Percentiles rank a stretch among this genome's conserved stretches.
Conservation (phyloP, 2,888 invertebrate genomes). For the Rhagonycha lutea region DNA sequence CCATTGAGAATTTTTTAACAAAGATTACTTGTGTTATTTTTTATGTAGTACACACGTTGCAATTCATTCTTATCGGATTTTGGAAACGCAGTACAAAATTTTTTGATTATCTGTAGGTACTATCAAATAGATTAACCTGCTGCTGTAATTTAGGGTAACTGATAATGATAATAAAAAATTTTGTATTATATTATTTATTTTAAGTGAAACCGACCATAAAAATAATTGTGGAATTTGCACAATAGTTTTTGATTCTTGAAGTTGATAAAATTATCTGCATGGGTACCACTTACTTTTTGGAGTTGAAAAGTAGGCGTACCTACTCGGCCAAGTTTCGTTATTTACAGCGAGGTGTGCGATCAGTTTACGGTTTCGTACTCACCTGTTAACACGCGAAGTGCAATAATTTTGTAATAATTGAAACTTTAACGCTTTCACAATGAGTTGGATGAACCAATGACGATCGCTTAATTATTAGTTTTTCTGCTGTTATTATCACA, state of each 20-base stretch:
- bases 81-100: background rate
- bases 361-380: constrained; percentile 9
- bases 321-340: constrained; percentile 10
- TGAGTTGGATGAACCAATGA: background rate
- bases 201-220: no score
- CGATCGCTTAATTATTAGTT: background rate
- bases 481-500: background rate
- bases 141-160: background rate
- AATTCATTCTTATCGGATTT: background rate
- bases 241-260: background rate
- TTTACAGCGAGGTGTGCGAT: constrained; percentile 10
- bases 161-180: background rate
- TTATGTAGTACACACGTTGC: background rate
- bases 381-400: constrained; percentile 5
- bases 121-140: background rate
- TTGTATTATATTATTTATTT: no score
- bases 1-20: no score
- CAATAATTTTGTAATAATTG: background rate
- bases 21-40: no score
- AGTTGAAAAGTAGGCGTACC: constrained; percentile 18
- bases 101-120: background rate
- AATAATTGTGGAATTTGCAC: background rate
- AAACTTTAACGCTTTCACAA: background rate
- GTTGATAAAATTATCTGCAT: background rate
- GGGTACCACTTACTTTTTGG: constrained; percentile 11